phyloP scores from a whole-genome alignment of 2,113 vertebrate species.

The Oryzias javanicus region DNA sequence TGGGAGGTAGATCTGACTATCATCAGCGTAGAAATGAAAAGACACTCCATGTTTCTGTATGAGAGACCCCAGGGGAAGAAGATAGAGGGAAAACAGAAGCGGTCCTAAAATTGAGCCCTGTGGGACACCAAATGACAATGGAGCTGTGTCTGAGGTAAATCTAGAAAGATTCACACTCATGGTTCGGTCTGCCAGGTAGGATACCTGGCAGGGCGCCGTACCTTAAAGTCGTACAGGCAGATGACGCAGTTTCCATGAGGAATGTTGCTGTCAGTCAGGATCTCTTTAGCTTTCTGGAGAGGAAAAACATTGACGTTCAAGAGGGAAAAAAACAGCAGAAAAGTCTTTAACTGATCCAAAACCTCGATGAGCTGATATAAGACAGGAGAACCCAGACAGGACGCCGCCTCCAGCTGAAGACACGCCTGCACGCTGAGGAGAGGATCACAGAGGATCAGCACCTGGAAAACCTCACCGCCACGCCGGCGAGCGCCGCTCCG shows the following conservation, averaged over 20 bases:
- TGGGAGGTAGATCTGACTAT: too few relatives aligned
- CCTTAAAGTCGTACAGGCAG: conserved; percentile 91
- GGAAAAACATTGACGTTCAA: not conserved
- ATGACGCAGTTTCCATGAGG: conserved; percentile 95
- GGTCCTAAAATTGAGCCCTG: too few relatives aligned
- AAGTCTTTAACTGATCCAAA: accelerated
- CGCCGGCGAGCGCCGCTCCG: accelerated
- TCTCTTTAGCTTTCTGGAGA: conserved; percentile 93
- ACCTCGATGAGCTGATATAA: conserved; percentile 83
- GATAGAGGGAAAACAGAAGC: too few relatives aligned
- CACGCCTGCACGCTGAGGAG: conserved; percentile 66
- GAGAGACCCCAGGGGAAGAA: too few relatives aligned
- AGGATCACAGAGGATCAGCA: not conserved
- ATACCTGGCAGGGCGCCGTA: too few relatives aligned
- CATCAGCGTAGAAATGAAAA: too few relatives aligned
- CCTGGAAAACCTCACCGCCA: not conserved
- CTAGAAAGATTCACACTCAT: too few relatives aligned
- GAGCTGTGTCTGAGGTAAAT: too few relatives aligned
- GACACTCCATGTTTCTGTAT: too few relatives aligned
- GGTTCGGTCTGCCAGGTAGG: too few relatives aligned
- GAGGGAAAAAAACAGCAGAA: not conserved
- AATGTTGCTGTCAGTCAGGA: conserved; percentile 95
- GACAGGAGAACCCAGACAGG: conserved; percentile 72
- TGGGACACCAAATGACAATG: too few relatives aligned
- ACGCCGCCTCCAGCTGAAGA: conserved; percentile 76